phyloP scores from a whole-genome alignment of 2,888 invertebrate genomes.

The Plagiodera versicolora region DNA sequence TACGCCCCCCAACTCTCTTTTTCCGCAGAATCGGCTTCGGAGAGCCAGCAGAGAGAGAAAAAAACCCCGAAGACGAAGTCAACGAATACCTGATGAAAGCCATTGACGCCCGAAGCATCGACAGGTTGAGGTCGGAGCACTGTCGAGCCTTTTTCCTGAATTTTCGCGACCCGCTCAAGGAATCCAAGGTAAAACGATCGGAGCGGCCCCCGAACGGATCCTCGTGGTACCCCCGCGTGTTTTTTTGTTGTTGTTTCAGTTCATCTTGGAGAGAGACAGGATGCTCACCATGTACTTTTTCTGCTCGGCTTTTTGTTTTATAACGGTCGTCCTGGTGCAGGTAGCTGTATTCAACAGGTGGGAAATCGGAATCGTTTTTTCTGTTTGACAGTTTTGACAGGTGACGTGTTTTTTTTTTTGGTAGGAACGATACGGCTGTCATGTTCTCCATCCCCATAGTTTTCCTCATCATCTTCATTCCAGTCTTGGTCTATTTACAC shows the following conservation, averaged over 20 bases:
- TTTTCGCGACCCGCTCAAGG: conserved; percentile 79
- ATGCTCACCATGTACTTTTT: conserved; percentile 87
- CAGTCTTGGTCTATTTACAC: conserved; percentile 63
- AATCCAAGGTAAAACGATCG: conserved; percentile 68
- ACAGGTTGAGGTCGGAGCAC: conserved; percentile 84
- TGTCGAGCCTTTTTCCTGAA: conserved; percentile 83
- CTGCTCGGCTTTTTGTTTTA: conserved; percentile 75
- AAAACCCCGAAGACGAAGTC: conserved; percentile 89
- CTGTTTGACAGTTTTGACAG: not conserved
- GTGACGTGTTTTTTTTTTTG: conserved; percentile 32
- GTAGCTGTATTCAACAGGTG: conserved; percentile 53
- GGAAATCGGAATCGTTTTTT: conserved; percentile 28
- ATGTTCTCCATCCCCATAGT: conserved; percentile 54
- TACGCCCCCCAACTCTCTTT: too few relatives aligned
- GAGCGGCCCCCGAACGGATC: not conserved
- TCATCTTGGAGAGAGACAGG: conserved; percentile 76
- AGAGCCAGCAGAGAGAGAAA: conserved; percentile 65
- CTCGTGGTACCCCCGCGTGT: not conserved
- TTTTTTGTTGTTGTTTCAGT: conserved; percentile 61
- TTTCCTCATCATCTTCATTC: conserved; percentile 55
- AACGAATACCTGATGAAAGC: conserved; percentile 96
- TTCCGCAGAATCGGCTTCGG: conserved; percentile 70
- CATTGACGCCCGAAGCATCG: conserved; percentile 92
- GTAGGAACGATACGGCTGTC: conserved; percentile 54
- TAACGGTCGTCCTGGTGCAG: conserved; percentile 70